Percentiles rank a stretch among this genome's conserved stretches.
Evolutionary conservation across 2,113 vertebrate genomes (phyloP).

Genomic region (Forbesichthys agassizii): DNA sequence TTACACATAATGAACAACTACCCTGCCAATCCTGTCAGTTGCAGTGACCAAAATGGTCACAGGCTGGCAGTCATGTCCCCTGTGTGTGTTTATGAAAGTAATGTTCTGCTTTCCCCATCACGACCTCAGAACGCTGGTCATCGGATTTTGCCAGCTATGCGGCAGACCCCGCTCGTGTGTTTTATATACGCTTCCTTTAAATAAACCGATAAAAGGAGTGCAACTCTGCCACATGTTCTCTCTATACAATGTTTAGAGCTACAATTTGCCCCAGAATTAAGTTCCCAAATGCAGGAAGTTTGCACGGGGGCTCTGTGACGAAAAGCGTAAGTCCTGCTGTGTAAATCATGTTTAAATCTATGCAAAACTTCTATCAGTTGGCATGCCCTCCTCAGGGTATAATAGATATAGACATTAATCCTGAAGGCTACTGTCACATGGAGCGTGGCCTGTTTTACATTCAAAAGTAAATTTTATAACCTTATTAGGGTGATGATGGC

Average conservation of each 20-base stretch:
- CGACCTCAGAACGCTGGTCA: conserved; percentile 72
- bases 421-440: conserved; percentile 37
- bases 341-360: conserved; percentile 44
- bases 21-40: conserved; percentile 72
- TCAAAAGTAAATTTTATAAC: not conserved
- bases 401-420: conserved; percentile 53
- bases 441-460: conserved; percentile 12
- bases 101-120: conserved; percentile 65
- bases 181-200: conserved; percentile 74
- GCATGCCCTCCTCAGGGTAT: conserved; percentile 3
- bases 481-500: not conserved
- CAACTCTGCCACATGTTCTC: conserved; percentile 65
- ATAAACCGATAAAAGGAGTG: conserved; percentile 71
- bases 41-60: conserved; percentile 74
- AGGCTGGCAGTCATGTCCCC: conserved; percentile 71
- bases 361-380: conserved; percentile 19
- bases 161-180: conserved; percentile 60
- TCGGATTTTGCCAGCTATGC: conserved; percentile 64
- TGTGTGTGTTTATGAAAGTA: conserved; percentile 70
- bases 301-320: conserved; percentile 43
- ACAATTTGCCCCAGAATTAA: conserved; percentile 31
- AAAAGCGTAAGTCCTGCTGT: conserved; percentile 40
- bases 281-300: conserved; percentile 31
- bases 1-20: conserved; percentile 76
- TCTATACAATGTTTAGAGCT: conserved; percentile 56